Conservation (phyloP, 2,888 invertebrate genomes). For the Oligia latruncula region DNA sequence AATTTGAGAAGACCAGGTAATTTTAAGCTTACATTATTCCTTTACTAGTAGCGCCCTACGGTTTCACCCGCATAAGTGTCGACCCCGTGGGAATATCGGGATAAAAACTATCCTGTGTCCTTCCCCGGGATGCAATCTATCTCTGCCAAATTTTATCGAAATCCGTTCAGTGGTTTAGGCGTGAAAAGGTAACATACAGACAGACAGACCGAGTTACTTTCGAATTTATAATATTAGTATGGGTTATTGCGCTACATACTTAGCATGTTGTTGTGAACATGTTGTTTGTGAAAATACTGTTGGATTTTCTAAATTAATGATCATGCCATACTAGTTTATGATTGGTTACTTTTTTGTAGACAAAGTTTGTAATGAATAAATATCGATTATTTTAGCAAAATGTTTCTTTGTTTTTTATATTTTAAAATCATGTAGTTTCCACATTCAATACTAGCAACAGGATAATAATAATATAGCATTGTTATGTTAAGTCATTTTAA, state of each 20-base stretch:
- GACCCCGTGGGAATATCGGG: too few relatives aligned
- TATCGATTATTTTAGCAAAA: neutral
- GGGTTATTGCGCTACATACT: neutral
- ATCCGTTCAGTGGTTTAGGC: too few relatives aligned
- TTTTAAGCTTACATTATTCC: neutral
- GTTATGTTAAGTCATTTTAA: neutral
- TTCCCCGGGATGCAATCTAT: too few relatives aligned
- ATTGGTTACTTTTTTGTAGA: neutral
- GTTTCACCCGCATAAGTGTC: too few relatives aligned
- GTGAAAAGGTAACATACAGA: too few relatives aligned
- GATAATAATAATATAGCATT: conserved; percentile 1
- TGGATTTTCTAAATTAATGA: neutral
- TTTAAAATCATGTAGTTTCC: neutral
- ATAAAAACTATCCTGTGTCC: too few relatives aligned
- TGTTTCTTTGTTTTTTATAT: neutral
- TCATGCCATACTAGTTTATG: neutral
- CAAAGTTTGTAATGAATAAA: neutral
- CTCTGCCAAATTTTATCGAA: too few relatives aligned
- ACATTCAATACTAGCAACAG: neutral
- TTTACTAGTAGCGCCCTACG: neutral
- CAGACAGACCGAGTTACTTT: too few relatives aligned
- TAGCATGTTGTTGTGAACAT: too few relatives aligned
- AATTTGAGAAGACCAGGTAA: conserved; percentile 86
- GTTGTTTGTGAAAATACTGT: neutral
- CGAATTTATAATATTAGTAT: too few relatives aligned